These are phyloP conservation scores for Gonioctena quinquepunctata DNA, from an alignment of 1,140 invertebrate genomes.

Conservation along the genomic window DNA sequence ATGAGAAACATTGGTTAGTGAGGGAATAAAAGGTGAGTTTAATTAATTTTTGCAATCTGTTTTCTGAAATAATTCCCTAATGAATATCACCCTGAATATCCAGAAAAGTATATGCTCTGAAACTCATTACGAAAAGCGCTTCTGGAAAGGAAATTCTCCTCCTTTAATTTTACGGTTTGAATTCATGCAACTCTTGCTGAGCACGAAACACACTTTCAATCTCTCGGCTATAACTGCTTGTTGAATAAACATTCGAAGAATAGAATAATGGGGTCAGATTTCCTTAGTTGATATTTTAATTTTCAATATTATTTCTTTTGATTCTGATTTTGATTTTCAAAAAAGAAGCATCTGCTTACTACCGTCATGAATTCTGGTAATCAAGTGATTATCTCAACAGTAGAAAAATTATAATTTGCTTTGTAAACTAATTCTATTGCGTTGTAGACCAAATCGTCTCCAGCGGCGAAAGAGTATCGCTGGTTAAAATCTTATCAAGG, in stretches of 20 bases:
- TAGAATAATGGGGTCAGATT: too few species aligned
- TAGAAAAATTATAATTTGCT: too few species aligned
- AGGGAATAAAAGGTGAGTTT: neutral
- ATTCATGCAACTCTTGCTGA: neutral
- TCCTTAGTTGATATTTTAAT: too few species aligned
- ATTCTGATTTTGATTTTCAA: too few species aligned
- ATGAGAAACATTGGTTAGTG: neutral
- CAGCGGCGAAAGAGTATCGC: too few species aligned
- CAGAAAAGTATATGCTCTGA: neutral
- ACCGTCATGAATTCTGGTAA: too few species aligned
- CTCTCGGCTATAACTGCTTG: neutral
- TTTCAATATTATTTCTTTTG: too few species aligned
- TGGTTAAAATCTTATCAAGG: too few species aligned
- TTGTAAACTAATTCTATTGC: too few species aligned
- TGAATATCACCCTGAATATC: neutral
- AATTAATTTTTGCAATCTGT: neutral
- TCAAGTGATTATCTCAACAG: too few species aligned
- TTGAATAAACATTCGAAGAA: neutral
- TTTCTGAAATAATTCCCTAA: neutral
- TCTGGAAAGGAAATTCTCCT: neutral
- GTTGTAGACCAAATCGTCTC: too few species aligned
- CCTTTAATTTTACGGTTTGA: constrained; percentile 7
- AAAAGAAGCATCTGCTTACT: too few species aligned
- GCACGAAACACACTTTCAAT: neutral
- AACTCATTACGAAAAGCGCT: constrained; percentile 1